Conservation (phyloP, 2,888 invertebrate genomes). For the Gibbula magus region DNA sequence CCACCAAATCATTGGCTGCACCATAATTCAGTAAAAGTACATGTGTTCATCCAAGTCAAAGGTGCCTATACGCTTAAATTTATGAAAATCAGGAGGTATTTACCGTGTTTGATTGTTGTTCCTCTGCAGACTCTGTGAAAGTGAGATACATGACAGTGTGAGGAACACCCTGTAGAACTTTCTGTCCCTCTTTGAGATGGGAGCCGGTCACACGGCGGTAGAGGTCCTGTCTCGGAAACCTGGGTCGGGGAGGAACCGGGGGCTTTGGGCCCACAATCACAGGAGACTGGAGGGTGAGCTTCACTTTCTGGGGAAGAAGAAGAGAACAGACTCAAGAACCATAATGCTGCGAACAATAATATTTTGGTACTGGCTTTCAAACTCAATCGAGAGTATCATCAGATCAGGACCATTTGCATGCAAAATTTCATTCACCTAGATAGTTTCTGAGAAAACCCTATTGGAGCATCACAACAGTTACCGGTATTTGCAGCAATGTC, state of each 20-base stretch:
- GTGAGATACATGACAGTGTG: conserved; percentile 64
- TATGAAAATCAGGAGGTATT: too few relatives aligned
- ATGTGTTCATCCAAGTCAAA: too few relatives aligned
- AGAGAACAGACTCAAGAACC: neutral
- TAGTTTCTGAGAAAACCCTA: too few relatives aligned
- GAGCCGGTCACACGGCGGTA: conserved; percentile 37
- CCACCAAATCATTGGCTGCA: too few relatives aligned
- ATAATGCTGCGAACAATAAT: neutral
- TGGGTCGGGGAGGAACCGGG: conserved; percentile 35
- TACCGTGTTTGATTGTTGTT: conserved; percentile 41
- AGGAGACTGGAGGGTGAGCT: conserved; percentile 64
- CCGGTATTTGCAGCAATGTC: too few relatives aligned
- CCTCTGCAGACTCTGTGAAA: conserved; percentile 50
- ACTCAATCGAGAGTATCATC: neutral
- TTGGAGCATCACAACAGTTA: too few relatives aligned
- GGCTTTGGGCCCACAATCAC: conserved; percentile 65
- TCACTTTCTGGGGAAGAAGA: conserved; percentile 40
- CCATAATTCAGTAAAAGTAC: too few relatives aligned
- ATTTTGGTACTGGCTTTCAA: too few relatives aligned
- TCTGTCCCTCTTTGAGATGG: conserved; percentile 31
- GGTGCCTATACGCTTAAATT: too few relatives aligned
- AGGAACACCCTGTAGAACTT: conserved; percentile 41
- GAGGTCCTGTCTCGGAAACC: conserved; percentile 40
- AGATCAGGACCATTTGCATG: too few relatives aligned
- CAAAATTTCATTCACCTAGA: too few relatives aligned